Evolutionary conservation across 2,113 vertebrate genomes (phyloP).

Genomic region (Sisor rabdophorus): DNA sequence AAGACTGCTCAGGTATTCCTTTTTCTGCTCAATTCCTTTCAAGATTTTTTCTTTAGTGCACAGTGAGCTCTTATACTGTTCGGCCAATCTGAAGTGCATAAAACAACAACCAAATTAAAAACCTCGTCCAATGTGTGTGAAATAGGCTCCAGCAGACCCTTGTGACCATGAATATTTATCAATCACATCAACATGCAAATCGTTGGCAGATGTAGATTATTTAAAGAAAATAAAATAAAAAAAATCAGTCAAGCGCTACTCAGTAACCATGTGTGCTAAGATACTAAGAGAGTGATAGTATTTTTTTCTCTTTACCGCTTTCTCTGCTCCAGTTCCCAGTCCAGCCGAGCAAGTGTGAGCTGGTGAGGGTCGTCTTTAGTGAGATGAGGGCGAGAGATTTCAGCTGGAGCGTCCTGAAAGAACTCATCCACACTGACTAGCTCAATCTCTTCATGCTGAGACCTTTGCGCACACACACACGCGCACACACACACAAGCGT

Average conservation of each 20-base stretch:
- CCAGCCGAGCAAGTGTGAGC: slow-evolving; percentile 90
- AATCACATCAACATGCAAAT: too few relatives aligned
- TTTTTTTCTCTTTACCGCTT: slow-evolving; percentile 74
- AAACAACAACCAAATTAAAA: not conserved
- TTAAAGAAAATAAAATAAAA: too few relatives aligned
- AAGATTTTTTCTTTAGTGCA: slow-evolving; percentile 91
- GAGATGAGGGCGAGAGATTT: slow-evolving; percentile 82
- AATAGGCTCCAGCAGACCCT: too few relatives aligned
- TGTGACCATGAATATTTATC: too few relatives aligned
- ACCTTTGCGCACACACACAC: slow-evolving; percentile 70
- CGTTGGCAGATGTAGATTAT: too few relatives aligned
- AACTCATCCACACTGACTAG: slow-evolving; percentile 89
- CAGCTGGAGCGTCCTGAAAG: slow-evolving; percentile 81
- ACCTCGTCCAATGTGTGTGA: too few relatives aligned
- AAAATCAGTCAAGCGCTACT: too few relatives aligned
- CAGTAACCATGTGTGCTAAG: not conserved
- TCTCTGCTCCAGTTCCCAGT: slow-evolving; percentile 98
- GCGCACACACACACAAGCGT: slow-evolving; percentile 10
- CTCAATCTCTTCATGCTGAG: slow-evolving; percentile 95
- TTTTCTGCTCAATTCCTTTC: slow-evolving; percentile 95
- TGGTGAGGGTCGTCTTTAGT: slow-evolving; percentile 88
- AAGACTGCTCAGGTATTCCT: slow-evolving; percentile 92
- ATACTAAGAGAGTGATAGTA: too few relatives aligned
- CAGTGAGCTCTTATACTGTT: slow-evolving; percentile 87
- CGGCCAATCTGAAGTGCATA: slow-evolving; percentile 77